Evolutionary conservation across 2,888 invertebrate genomes (phyloP), one percentile per base, ranked within the genome.

Genomic region (Athalia cordata): DNA sequence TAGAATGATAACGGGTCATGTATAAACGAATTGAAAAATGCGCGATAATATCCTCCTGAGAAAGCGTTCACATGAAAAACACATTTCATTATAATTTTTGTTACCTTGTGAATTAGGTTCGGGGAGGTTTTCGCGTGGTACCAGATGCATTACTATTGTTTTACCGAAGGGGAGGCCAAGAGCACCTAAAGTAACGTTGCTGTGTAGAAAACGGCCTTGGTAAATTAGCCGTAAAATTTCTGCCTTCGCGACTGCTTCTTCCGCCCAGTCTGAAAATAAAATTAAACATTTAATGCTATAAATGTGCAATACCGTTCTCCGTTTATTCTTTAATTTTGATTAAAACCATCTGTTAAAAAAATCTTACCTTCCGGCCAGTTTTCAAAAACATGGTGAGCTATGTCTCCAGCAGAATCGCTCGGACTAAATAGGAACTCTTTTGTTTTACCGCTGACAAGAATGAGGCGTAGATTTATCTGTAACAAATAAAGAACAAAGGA

Each of bases 91-190:
- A 7, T 8, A 6, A 11, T 50, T 68, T 55, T 47, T 81, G 80
- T 88, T 91, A 97, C 97, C 97, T 94, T 97, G 97, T 87, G 97
- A 97, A 93, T 99, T 99, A 88, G 99, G 99, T 93, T 99, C 99
- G 88, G 99, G 99, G 91, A 99, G 93, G 92, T 98, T 99, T 92
- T 99, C 99, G 92, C 99, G 94, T 86, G 99, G 98, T 91, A 99
- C 99, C 89, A 99, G 95, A 93, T 99, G 99, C 99, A 99, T 99
- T 90, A 99, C 99, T 90, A 99, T 98, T 89, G 99, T 99, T 92
- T 98, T 98, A 86, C 99, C 99, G 87, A 96, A 94, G 84, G 98
- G 97, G 91, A 99, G 94, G 89, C 98, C 98, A 89, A 99, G 94
- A 88, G 99, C 99, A 90, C 98, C 98, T 90, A 99, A 94, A 89